These are phyloP conservation scores for Melanophora roralis DNA, from an alignment of 2,888 invertebrate genomes.

Conservation along the genomic window DNA sequence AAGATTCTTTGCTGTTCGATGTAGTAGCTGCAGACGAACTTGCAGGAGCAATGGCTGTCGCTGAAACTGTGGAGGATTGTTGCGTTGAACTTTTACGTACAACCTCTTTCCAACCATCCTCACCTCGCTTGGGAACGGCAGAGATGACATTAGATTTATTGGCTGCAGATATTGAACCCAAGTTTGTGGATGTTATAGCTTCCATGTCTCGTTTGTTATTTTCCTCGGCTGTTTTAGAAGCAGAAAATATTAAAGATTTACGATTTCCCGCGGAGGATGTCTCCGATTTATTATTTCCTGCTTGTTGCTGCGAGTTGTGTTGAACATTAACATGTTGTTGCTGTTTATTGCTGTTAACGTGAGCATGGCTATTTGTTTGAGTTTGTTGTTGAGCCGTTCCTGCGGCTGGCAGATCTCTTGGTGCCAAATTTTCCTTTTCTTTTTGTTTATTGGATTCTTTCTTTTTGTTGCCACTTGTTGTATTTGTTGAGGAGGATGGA, in stretches of 20 bases:
- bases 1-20: conserved; percentile 33
- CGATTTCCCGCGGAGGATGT: conserved; percentile 57
- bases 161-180: conserved; percentile 80
- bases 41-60: conserved; percentile 16
- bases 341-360: conserved; percentile 45
- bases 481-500: conserved; percentile 21
- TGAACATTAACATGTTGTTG: conserved; percentile 40
- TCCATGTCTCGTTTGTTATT: conserved; percentile 36
- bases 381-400: conserved; percentile 56
- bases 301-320: conserved; percentile 52
- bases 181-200: conserved; percentile 74
- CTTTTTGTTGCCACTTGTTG: conserved; percentile 61
- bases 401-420: conserved; percentile 66
- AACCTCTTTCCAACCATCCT: conserved; percentile 99
- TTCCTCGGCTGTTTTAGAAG: conserved; percentile 68
- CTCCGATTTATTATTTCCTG: conserved; percentile 24
- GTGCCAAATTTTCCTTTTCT: conserved; percentile 76
- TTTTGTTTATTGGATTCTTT: conserved; percentile 71
- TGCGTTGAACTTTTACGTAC: conserved; percentile 87
- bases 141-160: conserved; percentile 61
- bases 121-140: conserved; percentile 81
- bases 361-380: conserved; percentile 31
- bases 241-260: conserved; percentile 64
- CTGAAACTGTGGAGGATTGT: conserved; percentile 67
- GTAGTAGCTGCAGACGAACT: conserved; percentile 37